Evolutionary conservation across 1,140 invertebrate species (phyloP).

Genomic region (Colletes latitarsis): DNA sequence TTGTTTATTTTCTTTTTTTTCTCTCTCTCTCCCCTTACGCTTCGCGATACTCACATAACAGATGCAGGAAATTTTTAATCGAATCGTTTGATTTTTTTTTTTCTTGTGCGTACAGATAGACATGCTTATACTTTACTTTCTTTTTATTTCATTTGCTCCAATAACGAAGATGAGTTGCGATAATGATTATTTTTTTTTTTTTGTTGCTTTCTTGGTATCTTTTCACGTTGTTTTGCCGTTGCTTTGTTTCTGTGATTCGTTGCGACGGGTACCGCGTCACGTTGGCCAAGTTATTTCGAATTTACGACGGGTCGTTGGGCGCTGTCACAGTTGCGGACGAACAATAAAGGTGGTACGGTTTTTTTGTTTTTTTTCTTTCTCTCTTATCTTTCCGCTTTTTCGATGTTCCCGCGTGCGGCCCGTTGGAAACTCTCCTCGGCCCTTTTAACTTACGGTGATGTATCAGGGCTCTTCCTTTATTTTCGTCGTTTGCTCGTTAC

Average conservation of each 20-base stretch:
- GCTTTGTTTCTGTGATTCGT: conserved; percentile 38
- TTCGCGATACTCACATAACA: conserved; percentile 40
- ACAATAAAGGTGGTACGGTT: conserved; percentile 11
- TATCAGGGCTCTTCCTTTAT: conserved; percentile 32
- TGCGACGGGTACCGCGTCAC: conserved; percentile 55
- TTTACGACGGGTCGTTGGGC: conserved; percentile 62
- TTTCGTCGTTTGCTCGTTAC: conserved; percentile 34
- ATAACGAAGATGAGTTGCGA: conserved; percentile 14
- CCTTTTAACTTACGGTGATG: conserved; percentile 35
- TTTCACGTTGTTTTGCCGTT: conserved; percentile 30
- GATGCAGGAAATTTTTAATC: conserved; percentile 44
- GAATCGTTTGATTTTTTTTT: neutral
- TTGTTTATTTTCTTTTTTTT: conserved; percentile 8
- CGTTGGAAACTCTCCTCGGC: conserved; percentile 58
- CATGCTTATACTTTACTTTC: conserved; percentile 7
- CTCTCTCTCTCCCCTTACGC: conserved; percentile 49
- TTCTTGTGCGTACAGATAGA: conserved; percentile 22
- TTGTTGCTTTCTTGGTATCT: neutral
- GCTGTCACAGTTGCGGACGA: conserved; percentile 14
- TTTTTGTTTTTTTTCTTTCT: neutral
- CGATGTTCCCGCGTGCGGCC: conserved; percentile 28
- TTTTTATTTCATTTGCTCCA: neutral
- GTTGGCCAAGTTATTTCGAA: conserved; percentile 54
- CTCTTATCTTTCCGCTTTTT: neutral
- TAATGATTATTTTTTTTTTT: neutral